Base-by-base conservation (phyloP, 2,797 vertebrate genomes). In the Oceanodroma leucorhoa region DNA sequence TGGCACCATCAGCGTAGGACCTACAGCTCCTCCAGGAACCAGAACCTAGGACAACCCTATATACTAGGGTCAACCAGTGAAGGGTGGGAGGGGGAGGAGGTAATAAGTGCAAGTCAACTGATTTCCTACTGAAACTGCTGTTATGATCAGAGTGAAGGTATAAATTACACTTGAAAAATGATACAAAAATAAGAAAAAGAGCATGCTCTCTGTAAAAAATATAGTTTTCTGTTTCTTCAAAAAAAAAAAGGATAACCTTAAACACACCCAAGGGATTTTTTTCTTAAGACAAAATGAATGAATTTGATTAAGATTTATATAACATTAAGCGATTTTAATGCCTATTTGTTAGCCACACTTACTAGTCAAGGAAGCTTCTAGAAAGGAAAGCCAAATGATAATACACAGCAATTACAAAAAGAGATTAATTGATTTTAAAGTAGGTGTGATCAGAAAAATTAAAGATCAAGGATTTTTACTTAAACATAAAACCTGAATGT, bases 141-240 rank as follows among this genome's bases (percentile, higher is more conserved):
- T 91, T 43, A 86, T 91, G 93, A 90, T 93, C 88, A 76, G 95
- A 95, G 91, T 95, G 85, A 97, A 97, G 95, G 71, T 98, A 98
- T 95, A 98, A 98, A 98, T 94, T 84, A 97, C 97, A 95, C 93
- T 94, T 97, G 97, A 98, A 98, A 96, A 98, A 98, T 96, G 96
- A 97, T 98, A 98, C 80, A 98, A 98, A 98, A 98, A 98, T 98
- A 98, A 98, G 97, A 97, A 98, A 97, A 97, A 95, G 96, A 96
- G 93, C 95, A 98, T 96, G 95, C 96, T 97, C 96, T 98, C 96
- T 96, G 97, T 98, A 98, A 98, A 98, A 98, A 98, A 98, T 98
- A 98, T 89, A 98, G 93, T 97, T 90, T 97, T 97, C 94, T 96
- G 92, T 96, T 97, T 97, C 93, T 96, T 96, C 48, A 91, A 96